Base-by-base conservation (phyloP, 64 coral and sea anemone genomes). In the Stylophora pistillata region DNA sequence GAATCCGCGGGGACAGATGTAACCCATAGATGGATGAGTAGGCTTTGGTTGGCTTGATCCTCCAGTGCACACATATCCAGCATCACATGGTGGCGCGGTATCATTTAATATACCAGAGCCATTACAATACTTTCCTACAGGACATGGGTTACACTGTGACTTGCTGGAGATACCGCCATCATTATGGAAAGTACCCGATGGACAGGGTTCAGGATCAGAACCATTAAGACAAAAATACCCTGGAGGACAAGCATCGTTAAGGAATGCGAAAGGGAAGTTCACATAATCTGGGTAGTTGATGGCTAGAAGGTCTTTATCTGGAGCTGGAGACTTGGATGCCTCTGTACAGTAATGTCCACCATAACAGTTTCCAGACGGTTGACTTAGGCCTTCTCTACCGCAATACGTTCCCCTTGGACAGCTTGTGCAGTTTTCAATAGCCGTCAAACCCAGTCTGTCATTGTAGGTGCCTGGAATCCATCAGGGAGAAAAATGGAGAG, bases 201-300 rank as follows among this genome's bases (percentile, higher is more conserved):
- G 85, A 52, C 95, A 97, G 3, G 95, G 91, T 5, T 90, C 77
- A 31, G 95, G 95, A 9, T 92, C 74, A 21, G 71, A 90, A 69
- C 97, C 97, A 61, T 93, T 92, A 15, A 33, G 73, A 20, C 97
- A 99, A 25, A 90, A 95, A 55, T 93, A 84, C 16, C 97, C 97
- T 32, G 93, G 90, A 71, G 97, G 97, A 23, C 97, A 99, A 60
- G 87, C 90, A 57, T 95, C 95, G 77, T 97, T 97, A 23, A 97
- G 37, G 58, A 81, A 97, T 18, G 74, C 7, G 82, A 77, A 97
- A 11, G 71, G 80, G 64, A 97, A 97, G 60, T 62, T 60, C 47
- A 81, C 33, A 78, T 88, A 85, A 2, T 77, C 87, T 28, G 81
- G 30, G 16, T 71, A 78, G 53, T 41, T 72, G 2, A 58, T 20